Conservation (phyloP, 2,888 invertebrate genomes). For the Campoplex nolae region DNA sequence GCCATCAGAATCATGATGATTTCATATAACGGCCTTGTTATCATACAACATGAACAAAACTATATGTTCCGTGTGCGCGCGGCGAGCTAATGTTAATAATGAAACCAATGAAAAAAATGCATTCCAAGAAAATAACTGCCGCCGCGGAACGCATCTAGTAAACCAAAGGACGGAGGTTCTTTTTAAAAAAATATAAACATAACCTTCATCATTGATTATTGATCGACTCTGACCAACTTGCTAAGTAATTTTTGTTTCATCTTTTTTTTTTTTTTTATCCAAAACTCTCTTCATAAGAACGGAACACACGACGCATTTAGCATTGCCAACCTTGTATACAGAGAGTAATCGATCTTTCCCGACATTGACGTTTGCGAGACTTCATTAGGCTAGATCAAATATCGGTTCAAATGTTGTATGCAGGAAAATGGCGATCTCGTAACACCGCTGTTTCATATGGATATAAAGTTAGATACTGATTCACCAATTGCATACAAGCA, state of each 20-base stretch:
- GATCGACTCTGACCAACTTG: slow-evolving; percentile 19
- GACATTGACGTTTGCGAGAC: not conserved
- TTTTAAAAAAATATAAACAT: not conserved
- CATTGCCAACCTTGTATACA: not conserved
- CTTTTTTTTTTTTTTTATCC: not conserved
- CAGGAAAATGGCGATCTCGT: not conserved
- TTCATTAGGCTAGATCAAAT: not conserved
- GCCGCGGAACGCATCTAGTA: slow-evolving; percentile 2
- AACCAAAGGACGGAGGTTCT: slow-evolving; percentile 31
- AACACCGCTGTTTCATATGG: not conserved
- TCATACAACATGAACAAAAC: not conserved
- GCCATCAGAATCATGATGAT: not conserved
- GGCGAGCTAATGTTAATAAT: not conserved
- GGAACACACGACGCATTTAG: not conserved
- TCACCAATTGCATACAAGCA: not conserved
- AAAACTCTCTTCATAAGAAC: not conserved
- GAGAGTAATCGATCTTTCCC: not conserved
- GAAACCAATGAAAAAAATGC: not conserved
- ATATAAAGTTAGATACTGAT: slow-evolving; percentile 7
- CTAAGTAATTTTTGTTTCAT: not conserved
- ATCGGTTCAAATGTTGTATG: not conserved
- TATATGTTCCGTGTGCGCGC: not conserved
- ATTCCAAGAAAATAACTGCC: not conserved
- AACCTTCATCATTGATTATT: not conserved
- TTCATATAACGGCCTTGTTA: not conserved